A percentile compares a stretch with the other conserved stretches of the same genome.
Conservation (phyloP, 2,113 vertebrate species). For the Ciconia maguari region DNA sequence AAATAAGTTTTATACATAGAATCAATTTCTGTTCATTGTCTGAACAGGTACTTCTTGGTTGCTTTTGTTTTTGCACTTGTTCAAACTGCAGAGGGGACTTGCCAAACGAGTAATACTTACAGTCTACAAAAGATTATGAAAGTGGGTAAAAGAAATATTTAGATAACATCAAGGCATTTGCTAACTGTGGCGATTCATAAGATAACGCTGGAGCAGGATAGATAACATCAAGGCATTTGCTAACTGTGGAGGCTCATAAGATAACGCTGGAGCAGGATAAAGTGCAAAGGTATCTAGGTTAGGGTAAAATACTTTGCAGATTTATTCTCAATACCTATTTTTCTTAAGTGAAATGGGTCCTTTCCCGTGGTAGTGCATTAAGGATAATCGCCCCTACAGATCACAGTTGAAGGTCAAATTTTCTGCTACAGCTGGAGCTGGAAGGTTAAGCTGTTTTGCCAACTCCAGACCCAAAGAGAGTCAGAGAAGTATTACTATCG, state of each 20-base stretch:
- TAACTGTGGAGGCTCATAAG: neutral
- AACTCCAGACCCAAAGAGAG: neutral
- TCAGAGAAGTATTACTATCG: neutral
- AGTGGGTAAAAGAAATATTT: neutral
- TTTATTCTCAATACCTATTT: neutral
- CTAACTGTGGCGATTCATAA: neutral
- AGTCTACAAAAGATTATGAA: neutral
- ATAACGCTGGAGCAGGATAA: neutral
- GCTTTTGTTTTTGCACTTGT: neutral
- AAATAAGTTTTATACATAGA: constrained; percentile 16
- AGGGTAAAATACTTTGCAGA: neutral
- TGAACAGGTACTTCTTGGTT: neutral
- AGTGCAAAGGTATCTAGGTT: neutral
- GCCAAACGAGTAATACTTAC: neutral
- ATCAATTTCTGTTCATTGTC: neutral
- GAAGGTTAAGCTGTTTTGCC: neutral
- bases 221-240: neutral
- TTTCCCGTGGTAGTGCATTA: accelerated
- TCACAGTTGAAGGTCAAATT: no score
- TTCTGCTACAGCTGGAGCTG: neutral
- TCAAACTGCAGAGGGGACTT: neutral
- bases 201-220: neutral
- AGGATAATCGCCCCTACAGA: neutral
- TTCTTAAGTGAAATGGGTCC: neutral
- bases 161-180: neutral